phyloP scores from a whole-genome alignment of 2,797 vertebrate genomes.

The Bufotes viridis region DNA sequence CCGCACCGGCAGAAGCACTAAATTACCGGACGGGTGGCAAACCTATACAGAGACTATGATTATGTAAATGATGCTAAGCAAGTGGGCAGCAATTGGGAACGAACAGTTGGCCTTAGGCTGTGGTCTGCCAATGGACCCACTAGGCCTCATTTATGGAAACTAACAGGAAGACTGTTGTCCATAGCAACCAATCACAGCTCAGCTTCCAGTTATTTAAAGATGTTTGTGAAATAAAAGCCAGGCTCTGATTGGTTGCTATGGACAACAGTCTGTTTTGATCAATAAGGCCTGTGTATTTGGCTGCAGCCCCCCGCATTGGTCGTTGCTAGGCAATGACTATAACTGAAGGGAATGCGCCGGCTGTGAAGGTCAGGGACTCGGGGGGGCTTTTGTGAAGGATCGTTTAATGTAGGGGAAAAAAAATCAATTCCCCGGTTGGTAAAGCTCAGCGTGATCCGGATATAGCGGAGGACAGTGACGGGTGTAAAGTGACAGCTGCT shows the following conservation, averaged over 20 bases:
- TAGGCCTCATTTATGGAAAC: neutral
- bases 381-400: neutral
- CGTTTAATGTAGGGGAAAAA: neutral
- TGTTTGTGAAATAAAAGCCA: neutral
- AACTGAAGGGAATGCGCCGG: neutral
- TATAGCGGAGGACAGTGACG: neutral
- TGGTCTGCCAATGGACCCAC: neutral
- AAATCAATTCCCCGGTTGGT: neutral
- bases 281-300: neutral
- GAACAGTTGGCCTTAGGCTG: too few species aligned
- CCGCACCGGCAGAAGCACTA: too few species aligned
- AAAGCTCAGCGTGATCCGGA: neutral
- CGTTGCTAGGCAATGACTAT: neutral
- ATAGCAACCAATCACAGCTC: neutral
- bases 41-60: too few species aligned
- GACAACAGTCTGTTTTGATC: neutral
- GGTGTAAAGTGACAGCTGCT: conserved; percentile 8
- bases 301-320: neutral
- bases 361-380: neutral
- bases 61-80: too few species aligned
- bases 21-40: too few species aligned
- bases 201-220: neutral
- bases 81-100: too few species aligned
- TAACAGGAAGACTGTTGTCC: neutral
- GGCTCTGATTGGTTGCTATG: neutral